Conservation (phyloP, 2,113 vertebrate genomes). For the Lontra canadensis region DNA sequence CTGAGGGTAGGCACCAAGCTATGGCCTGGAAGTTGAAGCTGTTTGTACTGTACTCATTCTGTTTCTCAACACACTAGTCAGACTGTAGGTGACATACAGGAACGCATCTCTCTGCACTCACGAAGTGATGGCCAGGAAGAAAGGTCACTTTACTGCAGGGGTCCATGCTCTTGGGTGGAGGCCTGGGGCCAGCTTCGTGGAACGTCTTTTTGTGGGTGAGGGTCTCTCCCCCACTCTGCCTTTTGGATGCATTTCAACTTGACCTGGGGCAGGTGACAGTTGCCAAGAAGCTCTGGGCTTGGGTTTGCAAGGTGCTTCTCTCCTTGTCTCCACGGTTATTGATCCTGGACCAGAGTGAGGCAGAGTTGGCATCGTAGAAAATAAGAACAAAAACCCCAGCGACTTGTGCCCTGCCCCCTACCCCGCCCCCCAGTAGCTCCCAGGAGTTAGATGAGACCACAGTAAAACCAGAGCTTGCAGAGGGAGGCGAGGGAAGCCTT, state of each 20-base stretch:
- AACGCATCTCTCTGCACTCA: background rate
- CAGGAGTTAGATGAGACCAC: background rate
- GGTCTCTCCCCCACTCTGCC: background rate
- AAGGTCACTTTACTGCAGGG: accelerated
- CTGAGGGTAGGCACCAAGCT: background rate
- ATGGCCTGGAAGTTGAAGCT: accelerated
- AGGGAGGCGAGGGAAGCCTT: accelerated
- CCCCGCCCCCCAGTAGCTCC: background rate
- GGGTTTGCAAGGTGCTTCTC: background rate
- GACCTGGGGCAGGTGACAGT: background rate
- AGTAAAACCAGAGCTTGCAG: background rate
- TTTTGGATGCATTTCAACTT: background rate
- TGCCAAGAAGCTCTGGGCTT: background rate
- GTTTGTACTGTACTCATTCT: background rate
- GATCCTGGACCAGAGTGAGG: background rate
- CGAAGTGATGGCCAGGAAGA: background rate
- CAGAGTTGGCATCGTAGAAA: background rate
- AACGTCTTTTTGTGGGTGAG: background rate
- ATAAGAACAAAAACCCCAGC: background rate
- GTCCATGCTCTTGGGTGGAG: background rate
- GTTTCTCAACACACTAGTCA: background rate
- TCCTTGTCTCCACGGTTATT: background rate
- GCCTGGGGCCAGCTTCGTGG: background rate
- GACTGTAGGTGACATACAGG: background rate
- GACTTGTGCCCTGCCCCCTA: too few relatives aligned